Evolutionary conservation across 1,140 invertebrate genomes (phyloP), one percentile per base, ranked within the genome.

Genomic region (Pinna nobilis): DNA sequence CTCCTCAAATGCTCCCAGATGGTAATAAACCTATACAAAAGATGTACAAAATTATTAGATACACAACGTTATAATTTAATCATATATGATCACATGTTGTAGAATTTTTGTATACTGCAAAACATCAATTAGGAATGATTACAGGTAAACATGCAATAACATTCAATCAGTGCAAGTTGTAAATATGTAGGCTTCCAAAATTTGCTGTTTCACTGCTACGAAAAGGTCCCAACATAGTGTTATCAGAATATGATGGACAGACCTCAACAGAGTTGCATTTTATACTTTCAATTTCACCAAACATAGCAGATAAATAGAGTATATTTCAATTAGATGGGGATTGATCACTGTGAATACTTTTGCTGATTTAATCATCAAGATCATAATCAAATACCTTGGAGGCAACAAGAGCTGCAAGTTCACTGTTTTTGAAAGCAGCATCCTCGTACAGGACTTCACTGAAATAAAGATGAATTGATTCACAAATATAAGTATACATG

Each of bases 401-500:
- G 6, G 97, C 97, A 30, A 99, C 96, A 74, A 99, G 92, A 32
- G 98, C 97, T 60, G 98, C 98, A 51, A 99, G 88, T 81, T 98
- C 93, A 82, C 96, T 94, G 82, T 98, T 94, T 32, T 88, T 88
- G 84, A 99, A 99, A 15, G 88, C 89, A 82, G 94, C 93, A 84
- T 99, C 95, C 91, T 99, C 98, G 87, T 98, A 95, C 23, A 99
- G 91, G 82, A 97, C 96, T 92, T 99, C 97, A 84, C 93, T 94
- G 82, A 15, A 87, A 86, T 78, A 63, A n/a, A 44, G 65, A 57
- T 25, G 32, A 33, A 11, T n/a, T 15, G 3, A 35, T n/a, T n/a
- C n/a, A n/a, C n/a, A n/a, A n/a, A n/a, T n/a, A n/a, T n/a, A n/a
- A n/a, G n/a, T n/a, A n/a, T n/a, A n/a, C n/a, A n/a, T n/a, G n/a